These are phyloP conservation scores for Otolemur garnettii DNA, from an alignment of 2,113 vertebrate genomes.

Conservation along the genomic window DNA sequence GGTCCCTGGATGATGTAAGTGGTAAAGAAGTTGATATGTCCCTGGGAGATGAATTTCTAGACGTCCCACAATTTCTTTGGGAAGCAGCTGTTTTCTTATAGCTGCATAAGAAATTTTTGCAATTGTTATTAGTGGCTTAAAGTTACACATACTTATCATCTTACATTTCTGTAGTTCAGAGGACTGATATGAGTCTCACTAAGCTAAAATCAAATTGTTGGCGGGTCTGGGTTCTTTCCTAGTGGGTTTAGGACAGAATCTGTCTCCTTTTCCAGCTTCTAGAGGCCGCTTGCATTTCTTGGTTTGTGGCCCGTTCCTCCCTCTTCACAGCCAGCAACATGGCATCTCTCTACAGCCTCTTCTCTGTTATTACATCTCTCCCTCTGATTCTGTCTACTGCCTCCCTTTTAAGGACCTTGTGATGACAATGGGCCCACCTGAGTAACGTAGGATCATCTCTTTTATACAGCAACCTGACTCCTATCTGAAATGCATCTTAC, in stretches of 20 bases:
- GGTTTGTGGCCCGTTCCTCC: background rate
- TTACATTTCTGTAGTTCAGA: background rate
- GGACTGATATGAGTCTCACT: background rate
- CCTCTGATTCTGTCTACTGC: background rate
- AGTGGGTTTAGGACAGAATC: background rate
- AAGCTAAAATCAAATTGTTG: background rate
- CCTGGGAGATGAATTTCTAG: background rate
- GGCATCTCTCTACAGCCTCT: background rate
- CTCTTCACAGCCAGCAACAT: background rate
- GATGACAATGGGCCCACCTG: background rate
- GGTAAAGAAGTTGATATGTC: background rate
- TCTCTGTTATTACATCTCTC: background rate
- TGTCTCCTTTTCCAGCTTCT: background rate
- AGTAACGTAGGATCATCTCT: background rate
- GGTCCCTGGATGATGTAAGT: background rate
- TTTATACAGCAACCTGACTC: background rate
- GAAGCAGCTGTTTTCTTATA: background rate
- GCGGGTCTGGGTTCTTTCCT: background rate
- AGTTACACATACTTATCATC: background rate
- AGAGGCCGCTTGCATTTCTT: background rate
- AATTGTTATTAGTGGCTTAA: background rate
- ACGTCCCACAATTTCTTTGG: conserved; percentile 32
- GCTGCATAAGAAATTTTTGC: background rate
- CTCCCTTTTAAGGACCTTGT: background rate
- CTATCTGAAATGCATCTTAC: background rate